Percentiles rank a stretch among this genome's conserved stretches.
Conservation (phyloP, 2,888 invertebrate species). For the Xylocampa areola region DNA sequence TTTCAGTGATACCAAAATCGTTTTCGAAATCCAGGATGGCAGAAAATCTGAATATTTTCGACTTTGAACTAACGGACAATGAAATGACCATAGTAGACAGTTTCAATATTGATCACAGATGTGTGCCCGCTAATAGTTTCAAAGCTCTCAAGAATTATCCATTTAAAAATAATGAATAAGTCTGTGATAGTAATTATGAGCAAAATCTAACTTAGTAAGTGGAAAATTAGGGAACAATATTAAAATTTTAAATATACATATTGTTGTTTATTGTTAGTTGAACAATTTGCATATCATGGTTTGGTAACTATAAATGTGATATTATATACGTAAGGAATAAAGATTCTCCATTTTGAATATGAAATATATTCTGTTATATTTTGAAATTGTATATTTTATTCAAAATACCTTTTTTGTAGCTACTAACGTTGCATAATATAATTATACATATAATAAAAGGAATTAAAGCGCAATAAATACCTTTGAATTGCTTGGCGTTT, state of each 20-base stretch:
- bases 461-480: too few relatives aligned
- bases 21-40: constrained; percentile 92
- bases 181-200: not conserved
- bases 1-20: constrained; percentile 94
- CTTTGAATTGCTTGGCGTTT: too few relatives aligned
- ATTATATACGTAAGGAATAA: too few relatives aligned
- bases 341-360: too few relatives aligned
- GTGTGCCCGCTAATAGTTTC: constrained; percentile 73
- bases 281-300: too few relatives aligned
- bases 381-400: too few relatives aligned
- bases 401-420: too few relatives aligned
- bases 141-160: constrained; percentile 72
- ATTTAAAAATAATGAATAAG: constrained; percentile 58
- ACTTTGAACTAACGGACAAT: constrained; percentile 88
- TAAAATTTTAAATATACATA: not conserved
- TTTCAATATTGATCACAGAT: constrained; percentile 89
- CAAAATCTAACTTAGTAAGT: not conserved
- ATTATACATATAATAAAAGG: too few relatives aligned
- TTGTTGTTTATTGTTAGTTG: too few relatives aligned
- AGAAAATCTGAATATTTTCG: constrained; percentile 92
- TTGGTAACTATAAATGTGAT: constrained; percentile 25
- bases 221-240: not conserved
- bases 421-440: too few relatives aligned
- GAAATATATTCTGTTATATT: too few relatives aligned
- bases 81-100: constrained; percentile 89